Evolutionary conservation across 2,888 invertebrate genomes (phyloP).

Genomic region (Eupithecia pulchellata): DNA sequence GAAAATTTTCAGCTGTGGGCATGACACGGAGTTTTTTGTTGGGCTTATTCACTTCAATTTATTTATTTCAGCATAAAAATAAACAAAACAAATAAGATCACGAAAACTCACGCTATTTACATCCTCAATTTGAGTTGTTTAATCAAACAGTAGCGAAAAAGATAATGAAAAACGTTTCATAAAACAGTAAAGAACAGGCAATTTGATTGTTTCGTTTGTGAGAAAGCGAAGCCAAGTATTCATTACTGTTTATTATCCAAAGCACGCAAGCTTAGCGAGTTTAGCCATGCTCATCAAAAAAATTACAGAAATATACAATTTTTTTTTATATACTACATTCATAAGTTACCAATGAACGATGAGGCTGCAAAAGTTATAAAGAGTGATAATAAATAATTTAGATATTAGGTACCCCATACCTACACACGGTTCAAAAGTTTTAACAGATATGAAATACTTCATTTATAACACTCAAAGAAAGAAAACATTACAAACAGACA

Average conservation of each 20-base stretch:
- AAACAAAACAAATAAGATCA: background rate
- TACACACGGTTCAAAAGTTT: background rate
- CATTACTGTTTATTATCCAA: background rate
- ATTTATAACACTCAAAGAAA: too few species aligned
- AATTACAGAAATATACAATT: too few species aligned
- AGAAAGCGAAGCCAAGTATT: background rate
- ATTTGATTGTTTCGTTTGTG: slow-evolving; percentile 1
- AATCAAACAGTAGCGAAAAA: background rate
- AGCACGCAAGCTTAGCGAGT: background rate
- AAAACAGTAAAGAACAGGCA: background rate
- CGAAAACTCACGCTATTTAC: background rate
- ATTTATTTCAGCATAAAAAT: too few species aligned
- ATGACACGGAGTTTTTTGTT: background rate
- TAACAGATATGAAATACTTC: too few species aligned
- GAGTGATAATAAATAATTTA: too few species aligned
- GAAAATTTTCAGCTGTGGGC: background rate
- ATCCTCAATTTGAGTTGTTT: background rate
- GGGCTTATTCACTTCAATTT: background rate
- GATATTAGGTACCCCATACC: background rate
- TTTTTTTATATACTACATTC: too few species aligned
- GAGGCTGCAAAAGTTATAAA: too few species aligned
- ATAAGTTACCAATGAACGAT: too few species aligned
- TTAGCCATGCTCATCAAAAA: background rate
- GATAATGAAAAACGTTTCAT: background rate
- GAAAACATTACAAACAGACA: too few species aligned